phyloP scores from a whole-genome alignment of 1,140 invertebrate species.

The Drosophila aff. region DNA sequence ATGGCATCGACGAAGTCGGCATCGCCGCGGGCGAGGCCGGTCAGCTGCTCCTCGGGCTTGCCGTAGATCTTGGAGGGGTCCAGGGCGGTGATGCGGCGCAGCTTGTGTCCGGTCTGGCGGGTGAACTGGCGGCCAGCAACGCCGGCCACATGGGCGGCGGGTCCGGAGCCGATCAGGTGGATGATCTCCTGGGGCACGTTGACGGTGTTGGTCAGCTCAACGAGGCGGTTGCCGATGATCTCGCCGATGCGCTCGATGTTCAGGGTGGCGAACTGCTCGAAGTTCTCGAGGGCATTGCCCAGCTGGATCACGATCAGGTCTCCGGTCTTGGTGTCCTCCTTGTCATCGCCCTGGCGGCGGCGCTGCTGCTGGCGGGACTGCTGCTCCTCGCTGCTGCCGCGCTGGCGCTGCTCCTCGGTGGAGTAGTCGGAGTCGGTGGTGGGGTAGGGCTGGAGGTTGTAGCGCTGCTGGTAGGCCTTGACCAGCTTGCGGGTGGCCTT shows the following conservation, averaged over 20 bases:
- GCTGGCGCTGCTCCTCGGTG: conserved; percentile 41
- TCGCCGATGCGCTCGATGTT: conserved; percentile 72
- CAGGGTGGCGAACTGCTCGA: conserved; percentile 65
- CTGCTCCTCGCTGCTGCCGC: conserved; percentile 42
- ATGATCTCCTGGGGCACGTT: conserved; percentile 74
- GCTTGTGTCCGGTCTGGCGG: conserved; percentile 82
- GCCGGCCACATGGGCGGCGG: conserved; percentile 86
- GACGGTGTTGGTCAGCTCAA: conserved; percentile 67
- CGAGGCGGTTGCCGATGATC: conserved; percentile 56
- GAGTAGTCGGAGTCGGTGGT: conserved; percentile 24
- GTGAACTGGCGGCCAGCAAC: conserved; percentile 87
- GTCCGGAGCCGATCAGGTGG: conserved; percentile 71
- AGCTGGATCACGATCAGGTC: conserved; percentile 67
- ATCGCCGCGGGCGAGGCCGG: conserved; percentile 86
- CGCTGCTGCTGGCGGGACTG: conserved; percentile 38
- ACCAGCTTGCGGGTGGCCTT: conserved; percentile 76
- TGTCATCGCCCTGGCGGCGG: conserved; percentile 47
- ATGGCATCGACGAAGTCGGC: conserved; percentile 89
- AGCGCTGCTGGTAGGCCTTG: conserved; percentile 75
- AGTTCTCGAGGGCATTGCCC: conserved; percentile 58
- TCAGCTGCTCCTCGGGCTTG: conserved; percentile 85
- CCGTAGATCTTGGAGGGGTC: conserved; percentile 90
- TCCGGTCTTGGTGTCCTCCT: conserved; percentile 58
- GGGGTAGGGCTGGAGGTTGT: conserved; percentile 67
- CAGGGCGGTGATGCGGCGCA: conserved; percentile 88